Conservation (phyloP, 2,888 invertebrate genomes). For the Sabellastarte sp. region DNA sequence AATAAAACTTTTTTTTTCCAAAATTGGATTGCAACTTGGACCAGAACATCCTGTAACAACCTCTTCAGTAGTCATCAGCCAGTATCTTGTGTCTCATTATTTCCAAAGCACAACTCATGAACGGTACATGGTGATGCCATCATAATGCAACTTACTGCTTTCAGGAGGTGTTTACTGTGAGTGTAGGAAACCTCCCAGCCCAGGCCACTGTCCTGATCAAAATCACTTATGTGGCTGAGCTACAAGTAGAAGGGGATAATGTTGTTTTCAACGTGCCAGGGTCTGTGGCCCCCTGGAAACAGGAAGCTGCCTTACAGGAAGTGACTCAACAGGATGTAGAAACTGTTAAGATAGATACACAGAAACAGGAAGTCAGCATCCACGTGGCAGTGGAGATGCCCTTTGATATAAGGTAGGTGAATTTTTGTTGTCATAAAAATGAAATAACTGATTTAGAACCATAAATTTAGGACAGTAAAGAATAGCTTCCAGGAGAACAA, state of each 20-base stretch:
- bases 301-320: conserved; percentile 40
- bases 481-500: no score
- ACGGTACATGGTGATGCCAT: no score
- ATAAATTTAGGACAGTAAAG: no score
- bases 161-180: conserved; percentile 59
- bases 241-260: conserved; percentile 54
- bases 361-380: conserved; percentile 33
- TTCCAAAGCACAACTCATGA: no score
- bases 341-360: conserved; percentile 28
- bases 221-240: conserved; percentile 59
- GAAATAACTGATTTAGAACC: no score
- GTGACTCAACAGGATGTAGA: conserved; percentile 39
- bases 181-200: conserved; percentile 59
- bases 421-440: no score
- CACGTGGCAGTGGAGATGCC: conserved; percentile 58
- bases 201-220: conserved; percentile 56
- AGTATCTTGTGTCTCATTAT: no score
- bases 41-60: no score
- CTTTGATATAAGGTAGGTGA: conserved; percentile 51
- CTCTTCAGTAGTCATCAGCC: no score
- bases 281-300: conserved; percentile 56
- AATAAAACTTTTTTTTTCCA: no score
- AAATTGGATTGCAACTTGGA: no score
- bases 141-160: no score
- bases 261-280: conserved; percentile 56